phyloP scores from a whole-genome alignment of 2,797 vertebrate genomes.

The Simalia tracyae region DNA sequence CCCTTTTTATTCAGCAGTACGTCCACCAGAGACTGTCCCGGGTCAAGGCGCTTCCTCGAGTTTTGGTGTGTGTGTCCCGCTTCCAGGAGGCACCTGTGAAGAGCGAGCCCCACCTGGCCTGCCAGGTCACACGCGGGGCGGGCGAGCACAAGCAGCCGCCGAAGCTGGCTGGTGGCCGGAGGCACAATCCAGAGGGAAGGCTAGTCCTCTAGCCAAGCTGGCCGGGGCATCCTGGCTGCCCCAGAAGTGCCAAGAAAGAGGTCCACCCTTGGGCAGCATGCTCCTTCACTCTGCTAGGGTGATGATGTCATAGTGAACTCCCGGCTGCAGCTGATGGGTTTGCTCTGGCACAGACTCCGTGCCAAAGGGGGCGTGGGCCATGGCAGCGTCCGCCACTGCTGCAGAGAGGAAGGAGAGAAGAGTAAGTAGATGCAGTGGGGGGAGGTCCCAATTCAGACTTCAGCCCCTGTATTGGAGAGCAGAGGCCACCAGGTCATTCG shows the following conservation, averaged over 20 bases:
- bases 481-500: background rate
- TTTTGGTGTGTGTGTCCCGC: background rate
- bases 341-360: constrained; percentile 85
- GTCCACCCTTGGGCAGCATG: fast-evolving
- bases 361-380: constrained; percentile 85
- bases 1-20: constrained; percentile 56
- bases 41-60: fast-evolving
- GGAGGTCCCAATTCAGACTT: background rate
- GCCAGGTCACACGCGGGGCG: fast-evolving
- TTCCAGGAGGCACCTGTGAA: background rate
- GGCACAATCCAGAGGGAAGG: background rate
- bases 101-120: background rate
- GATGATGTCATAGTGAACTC: constrained; percentile 94
- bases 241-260: no score
- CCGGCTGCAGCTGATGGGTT: constrained; percentile 89
- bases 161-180: fast-evolving
- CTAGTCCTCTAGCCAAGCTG: background rate
- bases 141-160: fast-evolving
- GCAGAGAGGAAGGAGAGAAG: background rate
- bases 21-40: constrained; percentile 19
- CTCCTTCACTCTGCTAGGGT: constrained; percentile 77
- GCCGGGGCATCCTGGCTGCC: background rate
- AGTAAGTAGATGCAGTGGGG: fast-evolving
- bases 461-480: background rate
- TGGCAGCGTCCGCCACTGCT: constrained; percentile 90